Evolutionary conservation across 2,888 invertebrate genomes (phyloP), one percentile per base, ranked within the genome.

Genomic region (Petrophora chlorosata): DNA sequence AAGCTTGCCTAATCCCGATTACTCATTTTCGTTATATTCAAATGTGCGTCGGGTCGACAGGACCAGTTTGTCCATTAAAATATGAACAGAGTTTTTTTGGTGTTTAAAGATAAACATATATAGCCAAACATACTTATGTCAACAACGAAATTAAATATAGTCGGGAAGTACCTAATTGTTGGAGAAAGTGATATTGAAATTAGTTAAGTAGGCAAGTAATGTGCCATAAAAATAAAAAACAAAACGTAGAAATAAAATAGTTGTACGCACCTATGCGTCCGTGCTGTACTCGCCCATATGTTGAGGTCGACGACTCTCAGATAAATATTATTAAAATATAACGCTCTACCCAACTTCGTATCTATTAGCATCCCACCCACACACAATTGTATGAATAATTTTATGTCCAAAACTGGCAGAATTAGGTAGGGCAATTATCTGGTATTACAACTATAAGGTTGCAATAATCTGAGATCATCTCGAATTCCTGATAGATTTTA

Each of bases 1-100:
- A 78, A 79, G 81, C 76, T 82, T 81, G 85, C 79, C 76, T 83
- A 85, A 87, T 82, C 75, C 77, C 60, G 71, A 73, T 71, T 74
- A 72, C 67, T 75, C 71, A 70, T 70, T 65, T 69, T 65, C 51
- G 62, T 63, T 65, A 57, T 64, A 63, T 59, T 65, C 56, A 65
- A 61, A 63, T 62, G 50, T 54, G 43, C 59, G 26, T 46, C 43
- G 44, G 22, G 10, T 40, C 40, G 28, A 33, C 43, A 9, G 17
- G 32, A 10, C 15, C 29, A 45, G 41, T 19, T 39, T 16, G 15
- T 36, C n/a, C 5, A 13, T 32, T 22, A 9, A 25, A 13, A 10
- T 25, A 5, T 14, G 36, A n/a, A n/a, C n/a, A n/a, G n/a, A n/a
- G n/a, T n/a, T n/a, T n/a, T n/a, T n/a, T n/a, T n/a, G n/a, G n/a